Base-by-base conservation (phyloP, 2,797 vertebrate genomes). In the Falco biarmicus region DNA sequence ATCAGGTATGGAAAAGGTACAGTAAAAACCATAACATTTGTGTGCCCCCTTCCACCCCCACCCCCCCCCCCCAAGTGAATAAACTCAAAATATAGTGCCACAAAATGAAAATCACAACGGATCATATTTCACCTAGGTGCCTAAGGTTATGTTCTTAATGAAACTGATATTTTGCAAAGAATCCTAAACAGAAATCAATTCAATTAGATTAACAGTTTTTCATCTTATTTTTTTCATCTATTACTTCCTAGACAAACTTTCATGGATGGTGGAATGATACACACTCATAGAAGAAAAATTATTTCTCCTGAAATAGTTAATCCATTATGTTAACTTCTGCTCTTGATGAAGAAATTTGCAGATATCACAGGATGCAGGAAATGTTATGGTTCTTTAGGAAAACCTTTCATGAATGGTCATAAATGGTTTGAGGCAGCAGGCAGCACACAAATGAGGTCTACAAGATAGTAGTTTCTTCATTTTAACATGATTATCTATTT, bases 81-180 rank as follows among this genome's bases (percentile, higher is more conserved):
- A 56, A 96, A 94, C 12, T 85, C 69, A 94, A 89, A 96, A 76
- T 28, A 69, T 2, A 24, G 1, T 4, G 48, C 37, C 69, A 75
- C 15, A 31, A 80, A 83, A 89, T 87, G 93, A 76, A 95, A 96
- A 85, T 81, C 63, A 90, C 19, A 89, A 85, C 86, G 60, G 45
- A 45, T 90, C 69, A 47, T 70, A 53, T 92, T 92, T 91, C 87
- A 57, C 22, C 7, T 50, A 90, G 32, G 51, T 63, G 45, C 16
- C 19, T 74, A 73, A 94, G 59, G 48, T 37, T 66, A 88, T 59
- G 8, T 45, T 94, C 45, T 88, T 84, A 68, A 82, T 13, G 5
- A 89, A 81, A 87, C 10, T 29, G 32, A 26, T 3, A 53, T 86
- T 97, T 95, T 93, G 28, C 37, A 96, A 95, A 95, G 25, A 86